These are phyloP conservation scores for Andrena camellia DNA, from an alignment of 2,888 invertebrate species.

Conservation along the genomic window DNA sequence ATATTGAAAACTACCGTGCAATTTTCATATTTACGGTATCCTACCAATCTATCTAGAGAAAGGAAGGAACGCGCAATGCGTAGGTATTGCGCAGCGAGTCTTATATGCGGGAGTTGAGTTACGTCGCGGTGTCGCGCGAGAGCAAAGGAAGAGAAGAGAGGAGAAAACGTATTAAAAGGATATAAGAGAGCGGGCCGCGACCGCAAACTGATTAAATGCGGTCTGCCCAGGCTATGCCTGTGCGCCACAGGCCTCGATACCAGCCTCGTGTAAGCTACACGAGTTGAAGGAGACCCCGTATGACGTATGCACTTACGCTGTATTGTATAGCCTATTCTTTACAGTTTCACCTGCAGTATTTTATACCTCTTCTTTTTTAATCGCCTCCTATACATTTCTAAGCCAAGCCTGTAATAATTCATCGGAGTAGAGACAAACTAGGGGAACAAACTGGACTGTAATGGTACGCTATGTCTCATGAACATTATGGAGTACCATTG, in stretches of 20 bases:
- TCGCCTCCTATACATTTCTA: background rate
- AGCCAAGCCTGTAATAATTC: no score
- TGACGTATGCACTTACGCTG: conserved; percentile 46
- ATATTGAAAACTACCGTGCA: conserved; percentile 6
- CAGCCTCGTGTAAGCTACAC: conserved; percentile 56
- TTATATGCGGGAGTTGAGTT: conserved; percentile 74
- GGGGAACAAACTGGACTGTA: no score
- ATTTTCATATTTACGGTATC: conserved; percentile 23
- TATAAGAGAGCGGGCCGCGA: conserved; percentile 76
- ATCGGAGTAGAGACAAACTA: no score
- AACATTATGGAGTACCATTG: no score
- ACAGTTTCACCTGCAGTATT: conserved; percentile 4
- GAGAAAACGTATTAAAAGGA: conserved; percentile 75
- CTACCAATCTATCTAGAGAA: conserved; percentile 44
- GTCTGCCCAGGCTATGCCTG: conserved; percentile 68
- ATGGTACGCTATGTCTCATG: no score
- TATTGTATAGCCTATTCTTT: conserved; percentile 5
- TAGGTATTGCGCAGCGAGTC: conserved; percentile 57
- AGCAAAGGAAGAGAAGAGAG: conserved; percentile 61
- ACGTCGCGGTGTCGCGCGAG: conserved; percentile 71
- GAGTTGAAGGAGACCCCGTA: conserved; percentile 45
- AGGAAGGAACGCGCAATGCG: conserved; percentile 38
- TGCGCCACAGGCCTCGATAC: conserved; percentile 50
- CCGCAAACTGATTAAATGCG: conserved; percentile 85
- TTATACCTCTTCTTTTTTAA: background rate